These are phyloP conservation scores for Theocolax elegans DNA, from an alignment of 1,140 invertebrate genomes.

Conservation along the genomic window DNA sequence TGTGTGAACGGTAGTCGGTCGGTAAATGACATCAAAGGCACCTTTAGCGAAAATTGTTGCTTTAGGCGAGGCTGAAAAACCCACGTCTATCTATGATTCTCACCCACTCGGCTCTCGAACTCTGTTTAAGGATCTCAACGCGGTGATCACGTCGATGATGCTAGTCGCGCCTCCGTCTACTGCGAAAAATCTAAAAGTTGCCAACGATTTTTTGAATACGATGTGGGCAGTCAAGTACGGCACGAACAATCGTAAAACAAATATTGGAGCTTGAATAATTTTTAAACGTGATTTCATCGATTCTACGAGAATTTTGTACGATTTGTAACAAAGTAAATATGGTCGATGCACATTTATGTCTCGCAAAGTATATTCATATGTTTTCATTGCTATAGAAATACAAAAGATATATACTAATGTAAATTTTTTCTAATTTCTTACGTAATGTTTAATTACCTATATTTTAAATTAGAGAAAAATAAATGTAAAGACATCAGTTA, in stretches of 20 bases:
- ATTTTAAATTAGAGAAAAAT: too few relatives aligned
- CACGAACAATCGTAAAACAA: not conserved
- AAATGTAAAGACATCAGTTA: too few relatives aligned
- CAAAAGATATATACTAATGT: too few relatives aligned
- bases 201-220: not conserved
- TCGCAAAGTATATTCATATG: too few relatives aligned
- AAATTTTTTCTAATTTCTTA: too few relatives aligned
- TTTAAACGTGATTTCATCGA: slow-evolving; percentile 13
- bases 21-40: slow-evolving; percentile 42
- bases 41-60: slow-evolving; percentile 45
- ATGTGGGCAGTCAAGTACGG: not conserved
- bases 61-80: slow-evolving; percentile 21
- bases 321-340: not conserved
- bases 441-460: too few relatives aligned
- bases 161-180: slow-evolving; percentile 39
- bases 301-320: not conserved
- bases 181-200: not conserved
- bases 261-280: not conserved
- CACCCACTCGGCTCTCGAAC: slow-evolving; percentile 45
- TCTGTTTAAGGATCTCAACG: slow-evolving; percentile 51
- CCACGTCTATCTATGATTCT: slow-evolving; percentile 41
- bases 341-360: too few relatives aligned
- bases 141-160: slow-evolving; percentile 49
- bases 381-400: too few relatives aligned
- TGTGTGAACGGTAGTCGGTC: slow-evolving; percentile 12